Evolutionary conservation across 2,113 vertebrate genomes (phyloP), one percentile per base, ranked within the genome.

Genomic region (Amblyopsis rosae): DNA sequence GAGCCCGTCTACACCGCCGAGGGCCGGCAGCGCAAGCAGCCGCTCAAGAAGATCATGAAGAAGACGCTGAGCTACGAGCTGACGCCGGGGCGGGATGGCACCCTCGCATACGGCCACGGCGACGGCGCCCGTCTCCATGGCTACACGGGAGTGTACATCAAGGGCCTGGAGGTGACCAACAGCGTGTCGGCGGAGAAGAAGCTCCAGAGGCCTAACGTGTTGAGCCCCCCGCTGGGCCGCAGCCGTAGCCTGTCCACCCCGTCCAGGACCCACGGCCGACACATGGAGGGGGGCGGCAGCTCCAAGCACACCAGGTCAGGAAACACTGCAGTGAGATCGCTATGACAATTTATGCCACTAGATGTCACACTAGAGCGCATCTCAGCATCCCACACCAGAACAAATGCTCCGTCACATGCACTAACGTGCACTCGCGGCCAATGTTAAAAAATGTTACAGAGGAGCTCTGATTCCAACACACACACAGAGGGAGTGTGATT

Each of bases 21-120:
- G 0, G 32, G 84, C 0, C 85, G 80, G n/a, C 90, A 90, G 33
- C 92, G 90, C 71, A 94, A 92, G 62, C 93, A 93, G 17, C 93
- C 93, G 0, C 84, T 93, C 75, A 95, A 94, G 76, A 95, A 95
- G 74, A 92, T 93, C 48, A 94, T 94, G 93, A 95, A 93, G 89
- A 94, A 93, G 82, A 93, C 90, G 0, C 75, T 90, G 81, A 92
- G 91, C 78, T 93, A 85, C 0, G 92, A 94, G 72, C 61, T 89
- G 32, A 75, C 73, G 4, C 63, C 72, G 0, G 82, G 83, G 45
- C 67, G 63, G 10, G 76, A 85, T 4, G 47, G 47, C 26, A 26
- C 26, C 26, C 26, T 3, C n/a, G 86, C 84, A 33, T 45, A 59
- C 11, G 45, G 73, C 5, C 90, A 91, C 69, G 65, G 67, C 0